Base-by-base conservation (phyloP, 2,797 vertebrate species). In the Leptoclinus maculatus region DNA sequence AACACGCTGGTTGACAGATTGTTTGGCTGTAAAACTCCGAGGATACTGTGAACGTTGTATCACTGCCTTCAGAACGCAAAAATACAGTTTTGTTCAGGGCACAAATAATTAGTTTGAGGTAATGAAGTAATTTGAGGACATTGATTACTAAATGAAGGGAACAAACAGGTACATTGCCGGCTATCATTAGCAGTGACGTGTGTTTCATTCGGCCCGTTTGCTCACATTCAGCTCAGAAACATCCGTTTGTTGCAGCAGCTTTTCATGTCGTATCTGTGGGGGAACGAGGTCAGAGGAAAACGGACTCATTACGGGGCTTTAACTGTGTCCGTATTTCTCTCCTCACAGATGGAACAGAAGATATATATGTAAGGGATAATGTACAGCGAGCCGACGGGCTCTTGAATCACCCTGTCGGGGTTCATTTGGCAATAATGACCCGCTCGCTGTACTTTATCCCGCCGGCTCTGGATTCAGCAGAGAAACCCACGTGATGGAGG, bases 281-380 rank as follows among this genome's bases (percentile, higher is more conserved):
- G 45, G 43, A 45, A 19, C 17, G 43, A 45, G 43, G 7, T 17
- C 45, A 19, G 45, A 47, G 7, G 45, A 47, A 21, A 47, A 7
- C 19, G 45, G 45, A 47, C 19, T 47, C 45, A 21, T 47, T 9
- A 47, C 19, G 45, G 3, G 8, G 5, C 74, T 14, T 53, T 39
- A 23, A 39, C 23, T 21, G 45, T 45, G 23, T 74, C 54, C 56
- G 23, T 38, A 23, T 74, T 70, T 74, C 69, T 74, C 60, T 62
- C 66, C 57, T 71, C 25, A 5, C 62, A 47, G 54, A 9, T 67
- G 41, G 66, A 71, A 53, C 8, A 47, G 45, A 21, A 21, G 19
- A 47, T 27, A 10, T 57, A 57, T 57, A 21, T 19, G 19, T 21
- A 3, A 47, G 17, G 45, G 19, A 21, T 7, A 21, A 47, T 47